Percentiles rank a stretch among this genome's conserved stretches.
These are phyloP conservation scores for Hedya salicella DNA, from an alignment of 2,888 invertebrate genomes.

Conservation along the genomic window DNA sequence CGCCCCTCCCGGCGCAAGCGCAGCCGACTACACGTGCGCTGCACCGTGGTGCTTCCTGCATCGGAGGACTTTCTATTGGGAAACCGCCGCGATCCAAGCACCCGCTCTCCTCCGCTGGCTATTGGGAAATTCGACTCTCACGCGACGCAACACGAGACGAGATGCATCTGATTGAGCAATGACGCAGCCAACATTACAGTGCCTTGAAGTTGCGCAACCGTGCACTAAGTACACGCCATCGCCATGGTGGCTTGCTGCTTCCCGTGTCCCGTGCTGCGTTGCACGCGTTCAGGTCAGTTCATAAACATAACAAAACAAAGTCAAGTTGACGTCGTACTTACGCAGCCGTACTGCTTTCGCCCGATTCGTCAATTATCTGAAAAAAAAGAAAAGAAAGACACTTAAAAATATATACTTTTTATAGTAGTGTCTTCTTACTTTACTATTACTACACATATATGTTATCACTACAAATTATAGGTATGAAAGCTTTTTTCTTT, in stretches of 20 bases:
- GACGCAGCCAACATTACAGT: conserved; percentile 61
- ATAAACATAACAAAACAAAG: conserved; percentile 6
- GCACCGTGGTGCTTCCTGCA: conserved; percentile 75
- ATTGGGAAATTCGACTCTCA: conserved; percentile 80
- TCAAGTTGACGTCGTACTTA: conserved; percentile 24
- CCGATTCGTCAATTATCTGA: conserved; percentile 32
- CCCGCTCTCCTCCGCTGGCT: conserved; percentile 59
- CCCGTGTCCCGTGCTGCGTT: conserved; percentile 22
- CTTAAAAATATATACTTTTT: background rate
- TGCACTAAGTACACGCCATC: conserved; percentile 51
- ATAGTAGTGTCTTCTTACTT: no score
- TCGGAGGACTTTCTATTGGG: conserved; percentile 83
- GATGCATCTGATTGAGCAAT: conserved; percentile 81
- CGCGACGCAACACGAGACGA: conserved; percentile 68
- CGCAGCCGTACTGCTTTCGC: conserved; percentile 17
- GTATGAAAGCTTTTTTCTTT: no score
- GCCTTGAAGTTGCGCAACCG: conserved; percentile 69
- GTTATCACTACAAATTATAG: no score
- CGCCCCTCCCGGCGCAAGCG: conserved; percentile 60
- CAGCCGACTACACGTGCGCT: conserved; percentile 58
- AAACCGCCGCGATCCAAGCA: conserved; percentile 65
- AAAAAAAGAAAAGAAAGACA: conserved; percentile 4
- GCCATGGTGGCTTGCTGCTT: conserved; percentile 21
- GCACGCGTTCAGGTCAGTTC: conserved; percentile 19
- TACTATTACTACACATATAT: no score